Base-by-base conservation (phyloP, 2,888 invertebrate species). In the Eudemis profundana region DNA sequence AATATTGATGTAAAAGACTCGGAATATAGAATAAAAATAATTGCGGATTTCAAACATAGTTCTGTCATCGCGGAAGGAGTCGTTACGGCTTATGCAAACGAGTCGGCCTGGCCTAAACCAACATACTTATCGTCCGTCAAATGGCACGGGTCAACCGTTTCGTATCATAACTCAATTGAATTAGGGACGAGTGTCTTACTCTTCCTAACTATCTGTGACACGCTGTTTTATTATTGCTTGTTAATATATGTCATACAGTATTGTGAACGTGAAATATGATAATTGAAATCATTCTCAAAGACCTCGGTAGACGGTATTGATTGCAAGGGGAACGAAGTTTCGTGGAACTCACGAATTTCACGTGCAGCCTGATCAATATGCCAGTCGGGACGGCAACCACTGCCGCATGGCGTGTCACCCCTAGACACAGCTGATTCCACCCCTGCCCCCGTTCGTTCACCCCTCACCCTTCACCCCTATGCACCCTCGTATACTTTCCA, bases 311-410 rank as follows among this genome's bases (percentile, higher is more conserved):
- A 47, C 50, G 40, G 19, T 63, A 69, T 60, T 51, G 51, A 53
- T 62, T 66, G 33, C 36, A 57, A 66, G 63, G 57, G 70, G 72
- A 70, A 71, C 69, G 71, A 69, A 71, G 72, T 71, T 76, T 74
- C 74, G 49, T 82, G 84, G 63, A 77, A 71, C 14, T 81, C n/a
- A 77, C 83, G 33, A 64, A 77, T 62, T 71, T 82, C 86, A 84
- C 93, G 93, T 79, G 93, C 90, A 70, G 88, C 82, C 85, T 93
- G 93, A 78, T 87, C 83, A 82, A 92, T 91, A 77, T 90, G 84
- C 69, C 85, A 85, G 86, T 90, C 93, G 78, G 90, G 92, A 86
- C 93, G 93, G 81, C 93, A 77, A 79, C 83, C 86, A 84, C 79
- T 86, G 83, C 79, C 76, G 87, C 87, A 75, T 85, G 84, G 82